Percentiles rank a stretch among this genome's conserved stretches.
phyloP scores from a whole-genome alignment of 1,140 invertebrate species.

The Meloidogyne floridensis region DNA sequence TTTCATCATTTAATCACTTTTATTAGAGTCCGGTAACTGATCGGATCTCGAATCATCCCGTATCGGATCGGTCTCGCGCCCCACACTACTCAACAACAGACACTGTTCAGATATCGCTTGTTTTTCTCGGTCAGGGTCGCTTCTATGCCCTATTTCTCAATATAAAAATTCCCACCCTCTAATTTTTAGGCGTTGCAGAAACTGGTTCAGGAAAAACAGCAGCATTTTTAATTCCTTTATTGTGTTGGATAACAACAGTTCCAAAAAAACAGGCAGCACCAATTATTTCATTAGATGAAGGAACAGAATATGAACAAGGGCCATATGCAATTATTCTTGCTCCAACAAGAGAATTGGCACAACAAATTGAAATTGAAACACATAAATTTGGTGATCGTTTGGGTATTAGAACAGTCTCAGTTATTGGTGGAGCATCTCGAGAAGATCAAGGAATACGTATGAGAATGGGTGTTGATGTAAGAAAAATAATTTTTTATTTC shows the following conservation, averaged over 20 bases:
- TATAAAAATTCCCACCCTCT: too few relatives aligned
- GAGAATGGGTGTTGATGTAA: slow-evolving; percentile 88
- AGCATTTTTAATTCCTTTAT: slow-evolving; percentile 92
- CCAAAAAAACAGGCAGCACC: slow-evolving; percentile 79
- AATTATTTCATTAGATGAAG: slow-evolving; percentile 36
- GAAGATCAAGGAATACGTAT: slow-evolving; percentile 98
- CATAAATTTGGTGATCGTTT: slow-evolving; percentile 93
- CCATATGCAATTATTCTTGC: slow-evolving; percentile 98
- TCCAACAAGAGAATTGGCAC: slow-evolving; percentile 95
- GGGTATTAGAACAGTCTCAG: slow-evolving; percentile 91
- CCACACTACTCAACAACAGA: too few relatives aligned
- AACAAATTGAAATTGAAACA: slow-evolving; percentile 99
- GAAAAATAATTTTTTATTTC: slow-evolving; percentile 22
- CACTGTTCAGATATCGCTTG: too few relatives aligned
- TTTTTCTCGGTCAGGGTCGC: too few relatives aligned
- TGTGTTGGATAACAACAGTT: slow-evolving; percentile 95
- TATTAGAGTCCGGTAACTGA: too few relatives aligned
- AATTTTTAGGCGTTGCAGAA: slow-evolving; percentile 83
- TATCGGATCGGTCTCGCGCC: too few relatives aligned
- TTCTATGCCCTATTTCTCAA: too few relatives aligned
- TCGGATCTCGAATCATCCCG: too few relatives aligned
- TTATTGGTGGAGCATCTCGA: slow-evolving; percentile 93
- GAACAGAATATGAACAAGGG: slow-evolving; percentile 78
- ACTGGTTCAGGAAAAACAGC: slow-evolving; percentile 97
- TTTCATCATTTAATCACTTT: too few relatives aligned